A percentile compares a stretch with the other conserved stretches of the same genome.
phyloP scores from a whole-genome alignment of 1,140 invertebrate genomes.

The Papilio helenus region DNA sequence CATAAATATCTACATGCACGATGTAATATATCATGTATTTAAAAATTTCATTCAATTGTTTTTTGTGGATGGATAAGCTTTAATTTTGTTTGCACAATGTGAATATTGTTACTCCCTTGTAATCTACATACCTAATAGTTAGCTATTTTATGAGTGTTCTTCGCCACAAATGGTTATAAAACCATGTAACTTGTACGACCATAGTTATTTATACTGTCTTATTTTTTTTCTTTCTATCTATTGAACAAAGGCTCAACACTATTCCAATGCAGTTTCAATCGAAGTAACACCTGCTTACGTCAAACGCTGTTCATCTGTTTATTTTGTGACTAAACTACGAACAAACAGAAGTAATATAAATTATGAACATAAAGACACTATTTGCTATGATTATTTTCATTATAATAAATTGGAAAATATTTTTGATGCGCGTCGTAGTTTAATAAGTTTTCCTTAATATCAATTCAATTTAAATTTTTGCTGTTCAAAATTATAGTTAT shows the following conservation, averaged over 20 bases:
- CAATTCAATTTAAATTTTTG: no score
- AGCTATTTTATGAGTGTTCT: no score
- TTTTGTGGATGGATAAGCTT: no score
- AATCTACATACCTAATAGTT: no score
- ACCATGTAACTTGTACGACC: no score
- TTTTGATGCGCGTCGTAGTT: neutral
- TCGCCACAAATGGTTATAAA: no score
- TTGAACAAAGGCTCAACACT: conserved; percentile 7
- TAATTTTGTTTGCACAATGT: no score
- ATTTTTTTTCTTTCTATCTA: neutral
- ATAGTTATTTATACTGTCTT: neutral
- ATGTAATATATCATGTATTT: no score
- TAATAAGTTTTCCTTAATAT: neutral
- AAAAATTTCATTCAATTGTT: no score
- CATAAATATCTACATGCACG: neutral
- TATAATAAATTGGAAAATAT: neutral
- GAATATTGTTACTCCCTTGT: no score
- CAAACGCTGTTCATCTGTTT: neutral
- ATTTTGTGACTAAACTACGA: neutral
- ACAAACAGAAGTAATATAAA: conserved; percentile 6
- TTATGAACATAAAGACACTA: neutral
- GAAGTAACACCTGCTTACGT: neutral
- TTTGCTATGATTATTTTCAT: neutral
- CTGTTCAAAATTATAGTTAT: no score
- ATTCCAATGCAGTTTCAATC: neutral